Conservation (phyloP, 2,888 invertebrate species). For the Crossocerus cetratus region DNA sequence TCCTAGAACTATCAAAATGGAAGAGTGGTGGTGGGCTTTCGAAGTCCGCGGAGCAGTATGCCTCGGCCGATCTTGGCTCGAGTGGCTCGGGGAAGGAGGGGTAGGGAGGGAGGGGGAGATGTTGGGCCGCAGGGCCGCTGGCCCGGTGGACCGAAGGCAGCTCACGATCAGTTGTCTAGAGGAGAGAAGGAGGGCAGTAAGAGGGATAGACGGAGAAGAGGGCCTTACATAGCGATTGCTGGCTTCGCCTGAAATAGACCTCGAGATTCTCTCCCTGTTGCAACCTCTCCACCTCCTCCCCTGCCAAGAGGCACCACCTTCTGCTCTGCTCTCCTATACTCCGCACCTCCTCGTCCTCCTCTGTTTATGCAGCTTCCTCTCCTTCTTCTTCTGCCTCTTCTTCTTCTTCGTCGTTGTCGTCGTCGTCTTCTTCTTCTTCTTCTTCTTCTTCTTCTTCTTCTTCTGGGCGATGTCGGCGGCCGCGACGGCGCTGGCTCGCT, state of each 20-base stretch:
- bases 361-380: conserved; percentile 24
- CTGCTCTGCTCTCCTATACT: conserved; percentile 23
- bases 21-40: conserved; percentile 44
- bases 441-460: conserved; percentile 43
- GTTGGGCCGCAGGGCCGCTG: too few relatives aligned
- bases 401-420: conserved; percentile 15
- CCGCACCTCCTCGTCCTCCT: conserved; percentile 45
- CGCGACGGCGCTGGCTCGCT: conserved; percentile 49
- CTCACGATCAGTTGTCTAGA: background rate
- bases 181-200: conserved; percentile 29
- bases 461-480: conserved; percentile 24
- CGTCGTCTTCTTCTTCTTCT: conserved; percentile 21
- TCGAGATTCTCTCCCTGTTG: conserved; percentile 67
- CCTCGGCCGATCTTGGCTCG: conserved; percentile 47
- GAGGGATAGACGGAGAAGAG: conserved; percentile 57
- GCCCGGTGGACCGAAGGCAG: too few relatives aligned
- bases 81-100: conserved; percentile 29
- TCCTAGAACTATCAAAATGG: conserved; percentile 62
- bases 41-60: conserved; percentile 57
- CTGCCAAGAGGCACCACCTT: conserved; percentile 17
- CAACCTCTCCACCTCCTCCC: conserved; percentile 50
- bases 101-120: too few relatives aligned
- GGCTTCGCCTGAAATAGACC: conserved; percentile 68
- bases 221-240: conserved; percentile 65
- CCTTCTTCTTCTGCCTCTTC: conserved; percentile 12